phyloP scores from a whole-genome alignment of 2,113 vertebrate genomes.

The Manacus vitellinus region DNA sequence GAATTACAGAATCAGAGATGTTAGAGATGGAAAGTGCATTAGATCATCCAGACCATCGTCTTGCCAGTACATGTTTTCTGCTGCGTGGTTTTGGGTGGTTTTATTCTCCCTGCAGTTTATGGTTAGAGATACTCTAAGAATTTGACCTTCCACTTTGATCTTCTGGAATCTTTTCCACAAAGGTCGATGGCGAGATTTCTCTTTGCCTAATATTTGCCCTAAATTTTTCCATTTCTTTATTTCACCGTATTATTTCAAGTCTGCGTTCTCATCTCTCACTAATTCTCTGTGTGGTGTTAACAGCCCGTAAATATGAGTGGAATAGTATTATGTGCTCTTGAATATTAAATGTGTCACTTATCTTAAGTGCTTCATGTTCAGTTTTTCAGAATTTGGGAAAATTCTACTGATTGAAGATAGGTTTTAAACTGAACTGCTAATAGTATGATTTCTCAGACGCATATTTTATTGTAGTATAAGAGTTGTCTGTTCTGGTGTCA shows the following conservation, averaged over 20 bases:
- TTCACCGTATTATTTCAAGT: not conserved
- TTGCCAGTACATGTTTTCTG: conserved; percentile 42
- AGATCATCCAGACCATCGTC: not conserved
- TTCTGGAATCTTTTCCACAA: not conserved
- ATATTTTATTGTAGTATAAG: not conserved
- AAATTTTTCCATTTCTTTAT: conserved; percentile 15
- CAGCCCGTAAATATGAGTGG: not conserved
- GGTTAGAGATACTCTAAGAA: not conserved
- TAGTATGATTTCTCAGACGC: not conserved
- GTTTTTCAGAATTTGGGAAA: not conserved
- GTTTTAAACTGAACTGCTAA: not conserved
- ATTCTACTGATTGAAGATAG: not conserved
- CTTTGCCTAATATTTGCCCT: not conserved
- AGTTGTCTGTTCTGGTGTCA: not conserved
- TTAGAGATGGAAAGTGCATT: conserved; percentile 52
- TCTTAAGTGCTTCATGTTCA: not conserved
- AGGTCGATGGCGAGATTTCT: not conserved
- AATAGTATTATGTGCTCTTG: not conserved
- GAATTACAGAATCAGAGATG: conserved; percentile 42
- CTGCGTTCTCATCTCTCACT: not conserved
- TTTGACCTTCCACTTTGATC: not conserved
- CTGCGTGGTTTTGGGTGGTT: not conserved
- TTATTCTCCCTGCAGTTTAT: not conserved
- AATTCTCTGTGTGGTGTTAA: not conserved
- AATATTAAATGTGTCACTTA: not conserved